Percentiles rank a stretch among this genome's conserved stretches.
Conservation (phyloP, 1,140 invertebrate species). For the Pararge aegeria region DNA sequence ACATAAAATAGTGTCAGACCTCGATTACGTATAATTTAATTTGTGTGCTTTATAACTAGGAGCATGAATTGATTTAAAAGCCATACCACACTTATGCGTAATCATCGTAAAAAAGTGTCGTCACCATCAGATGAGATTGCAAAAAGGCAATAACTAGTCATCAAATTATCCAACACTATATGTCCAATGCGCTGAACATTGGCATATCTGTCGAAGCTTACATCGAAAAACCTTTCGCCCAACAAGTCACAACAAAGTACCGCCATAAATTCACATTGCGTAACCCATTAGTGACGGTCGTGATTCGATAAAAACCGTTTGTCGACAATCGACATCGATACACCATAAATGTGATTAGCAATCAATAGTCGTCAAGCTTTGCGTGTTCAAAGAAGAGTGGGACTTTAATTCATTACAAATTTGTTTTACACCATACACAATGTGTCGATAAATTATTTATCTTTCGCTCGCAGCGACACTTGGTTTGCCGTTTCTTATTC, state of each 20-base stretch:
- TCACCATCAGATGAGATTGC: no score
- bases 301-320: slow-evolving; percentile 41
- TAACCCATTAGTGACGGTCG: slow-evolving; percentile 40
- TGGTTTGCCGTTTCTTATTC: neutral
- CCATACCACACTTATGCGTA: no score
- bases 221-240: neutral
- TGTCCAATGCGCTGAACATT: no score
- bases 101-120: no score
- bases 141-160: no score
- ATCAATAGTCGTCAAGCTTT: slow-evolving; percentile 27
- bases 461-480: neutral
- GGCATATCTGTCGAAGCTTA: neutral
- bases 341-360: slow-evolving; percentile 34
- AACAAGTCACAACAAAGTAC: slow-evolving; percentile 28
- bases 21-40: no score
- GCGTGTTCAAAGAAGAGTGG: slow-evolving; percentile 13
- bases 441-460: slow-evolving; percentile 26
- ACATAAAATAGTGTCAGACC: no score
- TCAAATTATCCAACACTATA: no score
- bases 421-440: slow-evolving; percentile 26
- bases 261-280: slow-evolving; percentile 40
- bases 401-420: slow-evolving; percentile 28
- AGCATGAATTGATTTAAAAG: no score
- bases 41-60: no score
- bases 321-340: slow-evolving; percentile 50